Conservation (phyloP, 2,797 vertebrate species). For the Diceros bicornis region DNA sequence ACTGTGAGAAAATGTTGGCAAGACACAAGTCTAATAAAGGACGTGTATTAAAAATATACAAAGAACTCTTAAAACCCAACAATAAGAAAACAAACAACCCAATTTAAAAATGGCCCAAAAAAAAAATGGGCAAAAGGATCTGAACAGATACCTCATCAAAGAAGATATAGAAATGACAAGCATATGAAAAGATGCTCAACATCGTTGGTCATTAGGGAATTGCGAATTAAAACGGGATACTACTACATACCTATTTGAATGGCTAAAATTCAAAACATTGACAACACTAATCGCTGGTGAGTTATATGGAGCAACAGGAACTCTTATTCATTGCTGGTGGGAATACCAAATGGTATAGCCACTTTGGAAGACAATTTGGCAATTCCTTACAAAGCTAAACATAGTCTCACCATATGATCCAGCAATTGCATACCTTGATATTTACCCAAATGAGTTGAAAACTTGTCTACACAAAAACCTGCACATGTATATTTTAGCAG, state of each 20-base stretch:
- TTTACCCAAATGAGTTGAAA: neutral
- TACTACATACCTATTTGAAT: neutral
- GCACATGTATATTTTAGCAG: neutral
- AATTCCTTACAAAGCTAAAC: neutral
- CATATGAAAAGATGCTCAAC: neutral
- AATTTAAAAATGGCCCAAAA: neutral
- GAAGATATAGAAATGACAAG: neutral
- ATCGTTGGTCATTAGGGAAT: neutral
- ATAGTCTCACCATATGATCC: neutral
- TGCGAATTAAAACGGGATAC: neutral
- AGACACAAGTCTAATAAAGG: neutral
- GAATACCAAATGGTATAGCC: neutral
- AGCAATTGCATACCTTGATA: neutral
- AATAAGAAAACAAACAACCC: neutral
- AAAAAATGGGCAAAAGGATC: neutral
- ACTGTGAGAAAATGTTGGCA: neutral
- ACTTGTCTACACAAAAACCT: neutral
- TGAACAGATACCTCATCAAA: neutral
- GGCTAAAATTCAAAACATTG: neutral
- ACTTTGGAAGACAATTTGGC: neutral
- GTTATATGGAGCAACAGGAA: neutral
- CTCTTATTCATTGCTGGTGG: neutral
- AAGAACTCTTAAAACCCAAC: neutral
- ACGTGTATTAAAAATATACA: neutral
- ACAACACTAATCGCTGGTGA: neutral